phyloP scores from a whole-genome alignment of 2,797 vertebrate genomes.

The Hydrophis major region DNA sequence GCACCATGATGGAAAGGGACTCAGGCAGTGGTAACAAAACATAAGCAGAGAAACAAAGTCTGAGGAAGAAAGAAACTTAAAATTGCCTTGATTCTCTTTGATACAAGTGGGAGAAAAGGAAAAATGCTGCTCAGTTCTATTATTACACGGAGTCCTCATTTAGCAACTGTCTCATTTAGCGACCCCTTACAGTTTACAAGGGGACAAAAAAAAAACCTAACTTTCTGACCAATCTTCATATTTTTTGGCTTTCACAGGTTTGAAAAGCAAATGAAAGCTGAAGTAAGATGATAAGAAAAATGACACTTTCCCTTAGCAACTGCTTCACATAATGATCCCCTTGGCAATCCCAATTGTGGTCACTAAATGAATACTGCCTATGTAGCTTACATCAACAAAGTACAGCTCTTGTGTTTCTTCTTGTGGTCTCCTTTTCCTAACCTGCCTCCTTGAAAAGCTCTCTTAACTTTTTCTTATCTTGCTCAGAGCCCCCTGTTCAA shows the following conservation, averaged over 20 bases:
- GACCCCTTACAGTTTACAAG: neutral
- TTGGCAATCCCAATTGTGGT: neutral
- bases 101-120: neutral
- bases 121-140: neutral
- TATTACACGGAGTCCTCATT: neutral
- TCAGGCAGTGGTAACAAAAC: neutral
- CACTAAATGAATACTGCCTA: neutral
- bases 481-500: neutral
- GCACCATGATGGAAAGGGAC: neutral
- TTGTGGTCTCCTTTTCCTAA: neutral
- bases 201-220: neutral
- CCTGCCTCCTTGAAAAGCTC: neutral
- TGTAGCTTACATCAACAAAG: neutral
- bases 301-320: neutral
- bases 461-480: neutral
- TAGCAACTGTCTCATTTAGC: neutral
- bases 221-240: neutral
- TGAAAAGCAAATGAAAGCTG: neutral
- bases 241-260: neutral
- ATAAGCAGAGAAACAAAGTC: neutral
- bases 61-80: neutral
- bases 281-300: neutral
- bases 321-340: neutral
- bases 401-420: neutral
- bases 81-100: neutral